These are phyloP conservation scores for Dermochelys coriacea DNA, from an alignment of 2,797 vertebrate species.

Conservation along the genomic window DNA sequence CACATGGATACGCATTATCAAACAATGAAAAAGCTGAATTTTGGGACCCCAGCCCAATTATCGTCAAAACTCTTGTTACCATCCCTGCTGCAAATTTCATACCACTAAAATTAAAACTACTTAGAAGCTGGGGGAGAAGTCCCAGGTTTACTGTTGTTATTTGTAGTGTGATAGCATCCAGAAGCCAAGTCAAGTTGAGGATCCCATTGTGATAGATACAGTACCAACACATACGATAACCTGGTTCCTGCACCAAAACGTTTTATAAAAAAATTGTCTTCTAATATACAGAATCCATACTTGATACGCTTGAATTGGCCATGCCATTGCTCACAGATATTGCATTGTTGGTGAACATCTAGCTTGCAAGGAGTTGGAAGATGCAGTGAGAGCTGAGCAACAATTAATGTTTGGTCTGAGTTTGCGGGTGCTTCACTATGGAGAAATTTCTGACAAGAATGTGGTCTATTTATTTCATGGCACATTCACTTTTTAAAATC, in stretches of 20 bases:
- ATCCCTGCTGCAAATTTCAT: background rate
- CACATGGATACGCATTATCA: background rate
- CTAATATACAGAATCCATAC: background rate
- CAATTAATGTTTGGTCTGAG: background rate
- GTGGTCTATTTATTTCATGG: background rate
- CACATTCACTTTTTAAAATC: background rate
- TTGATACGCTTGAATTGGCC: background rate
- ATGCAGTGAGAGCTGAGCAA: background rate
- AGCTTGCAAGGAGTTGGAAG: background rate
- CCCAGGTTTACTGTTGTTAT: background rate
- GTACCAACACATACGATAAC: background rate
- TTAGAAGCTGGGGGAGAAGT: background rate
- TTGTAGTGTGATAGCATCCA: background rate
- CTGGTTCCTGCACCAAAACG: background rate
- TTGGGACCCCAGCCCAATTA: background rate
- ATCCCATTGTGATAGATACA: background rate
- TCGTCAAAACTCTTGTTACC: background rate
- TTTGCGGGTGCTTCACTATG: background rate
- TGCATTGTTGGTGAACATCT: background rate
- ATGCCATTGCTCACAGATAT: background rate
- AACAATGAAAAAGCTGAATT: background rate
- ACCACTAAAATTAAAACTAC: background rate
- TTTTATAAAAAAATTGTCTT: background rate
- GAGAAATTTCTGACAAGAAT: background rate
- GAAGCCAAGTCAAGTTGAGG: background rate